Conservation (phyloP, 2,797 vertebrate genomes). For the Anabas testudineus region DNA sequence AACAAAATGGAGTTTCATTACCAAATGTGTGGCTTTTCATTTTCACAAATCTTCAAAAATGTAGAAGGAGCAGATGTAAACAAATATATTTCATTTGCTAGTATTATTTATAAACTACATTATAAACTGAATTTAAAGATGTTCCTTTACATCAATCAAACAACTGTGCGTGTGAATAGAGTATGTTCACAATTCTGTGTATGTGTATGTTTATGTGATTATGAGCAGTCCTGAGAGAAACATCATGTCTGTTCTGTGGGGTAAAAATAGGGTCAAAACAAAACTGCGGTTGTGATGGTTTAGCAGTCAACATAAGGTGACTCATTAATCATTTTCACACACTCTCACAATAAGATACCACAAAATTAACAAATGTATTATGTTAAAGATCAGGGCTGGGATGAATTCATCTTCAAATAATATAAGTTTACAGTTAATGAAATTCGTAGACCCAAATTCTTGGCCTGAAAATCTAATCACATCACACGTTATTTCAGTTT, state of each 20-base stretch:
- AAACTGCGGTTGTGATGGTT: neutral
- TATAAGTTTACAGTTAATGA: too few species aligned
- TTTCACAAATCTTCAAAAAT: too few species aligned
- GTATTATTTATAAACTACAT: too few species aligned
- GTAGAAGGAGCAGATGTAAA: too few species aligned
- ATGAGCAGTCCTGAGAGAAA: constrained; percentile 1
- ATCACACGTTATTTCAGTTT: neutral
- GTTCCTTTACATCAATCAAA: neutral
- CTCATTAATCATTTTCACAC: neutral
- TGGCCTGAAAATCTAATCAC: neutral
- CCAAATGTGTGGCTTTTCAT: neutral
- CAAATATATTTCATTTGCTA: too few species aligned
- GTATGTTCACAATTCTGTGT: neutral
- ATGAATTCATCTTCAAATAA: constrained; percentile 3
- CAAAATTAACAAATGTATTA: neutral
- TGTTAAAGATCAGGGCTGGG: neutral
- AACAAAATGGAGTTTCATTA: neutral
- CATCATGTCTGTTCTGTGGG: constrained; percentile 42
- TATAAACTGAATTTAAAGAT: neutral
- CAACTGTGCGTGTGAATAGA: neutral
- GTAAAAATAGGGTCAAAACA: constrained; percentile 35
- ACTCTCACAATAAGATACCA: neutral
- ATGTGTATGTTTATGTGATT: constrained; percentile 2
- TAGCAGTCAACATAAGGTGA: neutral
- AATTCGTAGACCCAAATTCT: neutral